These are phyloP conservation scores for Lithobates sylvaticus DNA, from an alignment of 2,797 vertebrate species.

Conservation along the genomic window DNA sequence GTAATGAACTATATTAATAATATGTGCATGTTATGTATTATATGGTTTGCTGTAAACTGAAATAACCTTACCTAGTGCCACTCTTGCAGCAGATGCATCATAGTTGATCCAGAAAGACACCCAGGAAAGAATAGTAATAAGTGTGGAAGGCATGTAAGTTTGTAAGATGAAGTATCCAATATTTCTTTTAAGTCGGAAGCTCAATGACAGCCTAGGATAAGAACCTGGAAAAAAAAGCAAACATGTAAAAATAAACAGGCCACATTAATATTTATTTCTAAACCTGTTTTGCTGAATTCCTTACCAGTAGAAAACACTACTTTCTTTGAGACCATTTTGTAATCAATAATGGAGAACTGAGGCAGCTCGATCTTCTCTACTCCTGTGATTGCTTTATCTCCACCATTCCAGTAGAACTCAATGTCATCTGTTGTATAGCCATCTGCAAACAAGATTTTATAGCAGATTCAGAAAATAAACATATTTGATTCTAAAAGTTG, in stretches of 20 bases:
- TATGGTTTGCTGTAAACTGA: not conserved
- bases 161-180: constrained; percentile 97
- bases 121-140: constrained; percentile 95
- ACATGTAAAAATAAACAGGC: constrained; percentile 20
- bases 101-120: constrained; percentile 98
- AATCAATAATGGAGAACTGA: constrained; percentile 93
- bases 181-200: constrained; percentile 94
- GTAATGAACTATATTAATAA: no score
- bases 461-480: no score
- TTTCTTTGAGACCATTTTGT: constrained; percentile 91
- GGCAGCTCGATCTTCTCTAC: constrained; percentile 94
- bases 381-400: constrained; percentile 86
- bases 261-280: not conserved
- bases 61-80: constrained; percentile 85
- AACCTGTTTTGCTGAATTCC: not conserved
- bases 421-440: constrained; percentile 97
- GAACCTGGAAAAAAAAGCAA: constrained; percentile 79
- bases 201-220: constrained; percentile 90
- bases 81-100: constrained; percentile 93
- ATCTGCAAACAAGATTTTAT: constrained; percentile 75
- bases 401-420: constrained; percentile 94
- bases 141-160: constrained; percentile 93
- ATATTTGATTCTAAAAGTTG: no score
- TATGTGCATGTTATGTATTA: not conserved
- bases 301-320: constrained; percentile 94